These are phyloP conservation scores for Chaetodon trifasciatus DNA, from an alignment of 2,797 vertebrate species.

Conservation along the genomic window DNA sequence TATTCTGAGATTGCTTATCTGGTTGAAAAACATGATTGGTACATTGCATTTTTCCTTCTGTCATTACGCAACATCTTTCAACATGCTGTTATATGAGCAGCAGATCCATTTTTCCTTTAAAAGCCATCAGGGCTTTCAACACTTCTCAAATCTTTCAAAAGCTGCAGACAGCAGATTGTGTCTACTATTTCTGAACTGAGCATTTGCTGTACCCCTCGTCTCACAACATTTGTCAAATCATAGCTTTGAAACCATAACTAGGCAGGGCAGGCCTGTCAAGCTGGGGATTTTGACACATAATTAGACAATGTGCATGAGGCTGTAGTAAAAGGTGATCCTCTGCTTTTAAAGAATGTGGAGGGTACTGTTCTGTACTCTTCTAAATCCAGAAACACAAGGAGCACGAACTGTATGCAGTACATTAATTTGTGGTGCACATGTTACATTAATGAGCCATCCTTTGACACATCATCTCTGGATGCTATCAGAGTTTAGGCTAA, in stretches of 20 bases:
- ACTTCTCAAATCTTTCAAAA: background rate
- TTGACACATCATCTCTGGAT: too few relatives aligned
- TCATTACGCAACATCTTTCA: conserved; percentile 4
- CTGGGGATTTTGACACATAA: background rate
- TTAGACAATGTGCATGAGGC: background rate
- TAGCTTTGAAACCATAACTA: background rate
- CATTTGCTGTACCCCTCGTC: background rate
- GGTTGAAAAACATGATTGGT: background rate
- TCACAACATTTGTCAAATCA: background rate
- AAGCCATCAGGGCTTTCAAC: background rate
- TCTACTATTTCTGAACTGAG: background rate
- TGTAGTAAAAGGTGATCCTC: background rate
- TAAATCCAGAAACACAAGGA: too few relatives aligned
- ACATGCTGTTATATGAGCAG: background rate
- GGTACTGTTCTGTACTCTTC: background rate
- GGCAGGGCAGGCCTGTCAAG: background rate
- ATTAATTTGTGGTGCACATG: too few relatives aligned
- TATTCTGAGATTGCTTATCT: conserved; percentile 4
- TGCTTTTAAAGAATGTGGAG: background rate
- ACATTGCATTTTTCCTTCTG: background rate
- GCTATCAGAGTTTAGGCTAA: background rate
- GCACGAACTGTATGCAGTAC: too few relatives aligned
- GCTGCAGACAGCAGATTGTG: background rate
- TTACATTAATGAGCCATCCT: too few relatives aligned
- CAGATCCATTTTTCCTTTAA: background rate